Conservation (phyloP, 1,140 invertebrate genomes). For the Calliopsis andreniformis region DNA sequence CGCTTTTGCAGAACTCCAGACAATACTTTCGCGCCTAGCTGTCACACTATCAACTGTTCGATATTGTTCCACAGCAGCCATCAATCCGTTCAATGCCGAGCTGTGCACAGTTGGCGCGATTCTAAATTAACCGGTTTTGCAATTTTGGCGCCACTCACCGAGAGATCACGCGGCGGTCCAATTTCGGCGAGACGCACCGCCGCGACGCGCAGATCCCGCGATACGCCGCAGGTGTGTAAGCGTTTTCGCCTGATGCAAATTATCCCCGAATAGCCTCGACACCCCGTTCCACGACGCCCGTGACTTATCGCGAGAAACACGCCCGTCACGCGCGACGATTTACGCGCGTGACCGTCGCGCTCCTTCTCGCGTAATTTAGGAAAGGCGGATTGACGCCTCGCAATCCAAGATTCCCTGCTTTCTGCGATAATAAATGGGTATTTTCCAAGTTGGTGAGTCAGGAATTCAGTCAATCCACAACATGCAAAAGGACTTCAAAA, state of each 20-base stretch:
- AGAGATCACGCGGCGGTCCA: slow-evolving; percentile 34
- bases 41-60: too few relatives aligned
- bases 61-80: too few relatives aligned
- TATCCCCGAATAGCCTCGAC: slow-evolving; percentile 19
- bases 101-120: not conserved
- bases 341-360: not conserved
- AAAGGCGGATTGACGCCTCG: not conserved
- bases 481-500: too few relatives aligned
- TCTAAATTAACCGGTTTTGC: slow-evolving; percentile 56
- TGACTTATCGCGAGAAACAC: slow-evolving; percentile 19
- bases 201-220: not conserved
- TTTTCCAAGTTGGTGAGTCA: too few relatives aligned
- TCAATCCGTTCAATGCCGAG: too few relatives aligned
- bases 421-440: too few relatives aligned
- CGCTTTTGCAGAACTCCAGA: too few relatives aligned
- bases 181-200: slow-evolving; percentile 22
- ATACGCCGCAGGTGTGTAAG: slow-evolving; percentile 1
- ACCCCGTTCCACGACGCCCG: slow-evolving; percentile 24
- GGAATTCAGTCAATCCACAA: too few relatives aligned
- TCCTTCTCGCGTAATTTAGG: not conserved
- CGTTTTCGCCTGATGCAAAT: slow-evolving; percentile 16
- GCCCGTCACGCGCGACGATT: slow-evolving; percentile 23
- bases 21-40: too few relatives aligned
- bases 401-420: too few relatives aligned
- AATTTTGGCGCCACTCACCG: slow-evolving; percentile 55